These are phyloP conservation scores for Odontocolon sp. DNA, from an alignment of 2,888 invertebrate species.

Conservation along the genomic window DNA sequence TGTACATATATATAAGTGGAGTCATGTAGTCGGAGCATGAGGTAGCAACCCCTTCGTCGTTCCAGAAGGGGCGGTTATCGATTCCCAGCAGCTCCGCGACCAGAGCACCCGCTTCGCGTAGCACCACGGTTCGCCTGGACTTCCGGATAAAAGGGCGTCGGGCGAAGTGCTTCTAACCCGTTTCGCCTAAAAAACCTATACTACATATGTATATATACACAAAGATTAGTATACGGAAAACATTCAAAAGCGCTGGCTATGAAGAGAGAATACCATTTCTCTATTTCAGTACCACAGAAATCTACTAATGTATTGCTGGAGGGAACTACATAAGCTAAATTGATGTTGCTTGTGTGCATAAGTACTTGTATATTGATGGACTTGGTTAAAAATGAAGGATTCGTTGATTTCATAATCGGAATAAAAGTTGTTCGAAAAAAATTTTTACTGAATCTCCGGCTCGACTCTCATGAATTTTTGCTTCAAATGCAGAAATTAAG, in stretches of 20 bases:
- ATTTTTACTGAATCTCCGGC: too few species aligned
- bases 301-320: neutral
- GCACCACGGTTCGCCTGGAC: conserved; percentile 61
- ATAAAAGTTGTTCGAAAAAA: too few species aligned
- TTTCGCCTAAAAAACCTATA: conserved; percentile 9
- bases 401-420: too few species aligned
- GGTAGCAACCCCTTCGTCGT: conserved; percentile 72
- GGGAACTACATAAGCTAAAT: neutral
- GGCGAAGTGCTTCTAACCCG: conserved; percentile 61
- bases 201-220: neutral
- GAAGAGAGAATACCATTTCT: neutral
- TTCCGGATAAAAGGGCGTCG: conserved; percentile 74
- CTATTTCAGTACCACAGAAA: neutral
- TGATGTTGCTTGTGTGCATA: too few species aligned
- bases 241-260: neutral
- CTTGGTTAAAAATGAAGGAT: too few species aligned
- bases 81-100: conserved; percentile 70
- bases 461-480: too few species aligned
- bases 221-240: conserved; percentile 1
- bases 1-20: conserved; percentile 28
- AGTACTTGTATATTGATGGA: too few species aligned
- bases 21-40: conserved; percentile 57
- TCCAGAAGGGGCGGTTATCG: conserved; percentile 75
- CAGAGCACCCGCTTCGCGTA: conserved; percentile 47
- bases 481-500: too few species aligned